A percentile compares a stretch with the other conserved stretches of the same genome.
phyloP scores from a whole-genome alignment of 2,113 vertebrate species.

The Macquaria ambigua region DNA sequence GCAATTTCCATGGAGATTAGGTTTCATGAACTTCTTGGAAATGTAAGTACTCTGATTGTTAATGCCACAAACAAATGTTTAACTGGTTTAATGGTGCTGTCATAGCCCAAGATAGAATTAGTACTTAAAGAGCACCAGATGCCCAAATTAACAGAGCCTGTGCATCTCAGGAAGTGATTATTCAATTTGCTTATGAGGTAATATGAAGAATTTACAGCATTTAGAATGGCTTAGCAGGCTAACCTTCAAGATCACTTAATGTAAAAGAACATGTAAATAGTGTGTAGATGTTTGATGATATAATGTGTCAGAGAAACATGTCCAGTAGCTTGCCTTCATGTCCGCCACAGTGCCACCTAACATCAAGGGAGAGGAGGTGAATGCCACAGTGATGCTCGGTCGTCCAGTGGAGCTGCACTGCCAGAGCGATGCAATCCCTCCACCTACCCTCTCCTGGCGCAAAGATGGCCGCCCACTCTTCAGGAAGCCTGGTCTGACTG shows the following conservation, averaged over 20 bases:
- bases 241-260: background rate
- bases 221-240: background rate
- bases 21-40: conserved; percentile 41
- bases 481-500: conserved; percentile 87
- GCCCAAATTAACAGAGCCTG: background rate
- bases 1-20: conserved; percentile 30
- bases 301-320: conserved; percentile 6
- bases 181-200: conserved; percentile 37
- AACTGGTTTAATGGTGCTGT: conserved; percentile 31
- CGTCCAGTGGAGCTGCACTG: conserved; percentile 88
- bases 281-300: background rate
- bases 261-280: background rate
- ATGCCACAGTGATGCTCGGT: conserved; percentile 88
- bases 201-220: conserved; percentile 12
- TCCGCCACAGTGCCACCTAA: conserved; percentile 90
- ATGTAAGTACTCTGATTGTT: conserved; percentile 18
- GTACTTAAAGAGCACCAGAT: conserved; percentile 54
- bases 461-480: conserved; percentile 91
- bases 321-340: conserved; percentile 8
- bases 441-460: conserved; percentile 89
- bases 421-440: conserved; percentile 90
- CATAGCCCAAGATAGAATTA: conserved; percentile 35
- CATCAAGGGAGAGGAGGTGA: conserved; percentile 96
- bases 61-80: conserved; percentile 35
- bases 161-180: conserved; percentile 44